Conservation (phyloP, 2,888 invertebrate genomes). For the Limnephilus auricula region DNA sequence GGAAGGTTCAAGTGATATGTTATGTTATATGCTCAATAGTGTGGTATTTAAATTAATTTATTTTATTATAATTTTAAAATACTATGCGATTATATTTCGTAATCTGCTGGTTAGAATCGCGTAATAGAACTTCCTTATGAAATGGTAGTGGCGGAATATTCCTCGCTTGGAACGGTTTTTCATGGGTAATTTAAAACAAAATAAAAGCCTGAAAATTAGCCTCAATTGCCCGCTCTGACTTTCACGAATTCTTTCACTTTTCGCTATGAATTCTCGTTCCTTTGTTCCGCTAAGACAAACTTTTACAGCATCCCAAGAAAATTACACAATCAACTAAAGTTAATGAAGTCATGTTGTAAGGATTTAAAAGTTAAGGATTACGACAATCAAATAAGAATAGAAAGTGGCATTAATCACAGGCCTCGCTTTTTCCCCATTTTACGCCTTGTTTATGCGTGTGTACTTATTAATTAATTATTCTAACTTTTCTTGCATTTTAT, state of each 20-base stretch:
- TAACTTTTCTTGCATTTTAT: neutral
- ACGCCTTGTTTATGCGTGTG: no score
- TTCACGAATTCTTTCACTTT: constrained; percentile 16
- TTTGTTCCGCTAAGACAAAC: neutral
- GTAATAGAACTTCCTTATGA: neutral
- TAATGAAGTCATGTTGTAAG: neutral
- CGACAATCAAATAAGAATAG: neutral
- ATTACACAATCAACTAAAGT: neutral
- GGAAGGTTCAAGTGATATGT: no score
- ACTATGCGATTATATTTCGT: neutral
- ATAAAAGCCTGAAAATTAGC: constrained; percentile 22
- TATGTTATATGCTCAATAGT: no score
- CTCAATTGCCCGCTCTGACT: constrained; percentile 5
- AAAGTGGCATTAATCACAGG: neutral
- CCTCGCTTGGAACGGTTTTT: neutral
- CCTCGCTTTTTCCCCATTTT: neutral
- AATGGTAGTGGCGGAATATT: neutral
- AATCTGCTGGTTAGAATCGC: neutral
- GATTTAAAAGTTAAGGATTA: neutral
- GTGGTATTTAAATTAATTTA: no score
- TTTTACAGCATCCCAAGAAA: neutral
- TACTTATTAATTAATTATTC: neutral
- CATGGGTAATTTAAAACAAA: constrained; percentile 3
- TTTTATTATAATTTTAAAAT: no score
- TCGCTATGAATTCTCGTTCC: neutral